Evolutionary conservation across 1,140 invertebrate species (phyloP), one percentile per base, ranked within the genome.

Genomic region (Thalassaphorura encarpata): DNA sequence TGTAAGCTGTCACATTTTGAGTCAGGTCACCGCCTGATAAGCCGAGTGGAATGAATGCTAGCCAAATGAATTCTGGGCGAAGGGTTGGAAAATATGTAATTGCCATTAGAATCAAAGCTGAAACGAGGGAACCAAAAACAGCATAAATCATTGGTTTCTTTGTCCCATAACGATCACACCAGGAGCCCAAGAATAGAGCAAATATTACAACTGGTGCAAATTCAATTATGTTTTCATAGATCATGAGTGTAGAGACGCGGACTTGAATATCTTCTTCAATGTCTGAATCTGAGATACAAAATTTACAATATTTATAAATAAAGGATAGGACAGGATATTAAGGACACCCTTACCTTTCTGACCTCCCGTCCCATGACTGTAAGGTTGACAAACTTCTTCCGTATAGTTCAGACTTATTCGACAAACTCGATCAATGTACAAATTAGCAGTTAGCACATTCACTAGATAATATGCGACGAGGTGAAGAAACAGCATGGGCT

Each of bases 1-100:
- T 26, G 33, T 36, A 47, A 1, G 29, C 46, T 27, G 51, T 48
- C 3, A 58, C 15, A 26, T 48, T 6, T n/a, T 54, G 21, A 1
- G 56, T 16, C 21, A 46, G 28, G 2, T 29, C 5, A n/a, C 56
- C 52, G 19, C 56, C 56, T n/a, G 41, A 31, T 13, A 58, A 36
- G n/a, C 46, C 56, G 23, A 58, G 24, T 15, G 56, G 56, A 27
- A 58, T 27, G 2, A 51, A 58, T 1, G 41, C 19, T 2, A 45
- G 19, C 2, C 53, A 43, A 8, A 51, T 4, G 31, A 46, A 45
- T 1, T 11, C 29, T 2, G 56, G 56, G 11, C 36, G 18, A 2
- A 54, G 2, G 23, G 26, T 18, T 1, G 54, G 54, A 16, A 49
- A n/a, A 15, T 40, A 19, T 15, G 43, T 51, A 27, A 47, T 31